These are phyloP conservation scores for Meriones unguiculatus DNA, from an alignment of 2,113 vertebrate genomes.

Conservation along the genomic window DNA sequence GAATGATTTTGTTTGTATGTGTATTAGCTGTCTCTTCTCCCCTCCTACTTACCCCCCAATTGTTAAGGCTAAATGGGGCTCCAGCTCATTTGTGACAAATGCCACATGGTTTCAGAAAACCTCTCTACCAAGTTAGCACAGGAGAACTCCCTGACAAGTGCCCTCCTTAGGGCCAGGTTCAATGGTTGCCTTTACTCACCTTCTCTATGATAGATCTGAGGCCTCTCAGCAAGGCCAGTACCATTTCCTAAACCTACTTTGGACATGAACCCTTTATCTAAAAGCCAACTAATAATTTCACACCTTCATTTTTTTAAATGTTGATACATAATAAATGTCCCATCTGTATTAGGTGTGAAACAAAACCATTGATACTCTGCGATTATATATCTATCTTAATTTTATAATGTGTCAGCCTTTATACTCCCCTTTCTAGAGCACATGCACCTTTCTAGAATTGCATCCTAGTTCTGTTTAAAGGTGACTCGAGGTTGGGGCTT, in stretches of 20 bases:
- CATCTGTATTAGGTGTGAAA: slow-evolving; percentile 34
- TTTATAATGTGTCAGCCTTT: neutral
- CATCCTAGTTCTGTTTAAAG: neutral
- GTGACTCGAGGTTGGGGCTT: slow-evolving; percentile 1
- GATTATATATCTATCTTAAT: slow-evolving; percentile 30
- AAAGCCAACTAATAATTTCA: neutral
- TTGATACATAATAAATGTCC: neutral
- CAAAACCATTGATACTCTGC: neutral
- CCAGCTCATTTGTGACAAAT: slow-evolving; percentile 60
- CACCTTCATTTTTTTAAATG: neutral
- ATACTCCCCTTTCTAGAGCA: neutral
- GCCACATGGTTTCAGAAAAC: neutral
- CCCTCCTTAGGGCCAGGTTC: neutral
- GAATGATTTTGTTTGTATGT: neutral
- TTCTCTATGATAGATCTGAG: neutral
- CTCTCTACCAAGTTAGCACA: neutral
- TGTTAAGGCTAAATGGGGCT: slow-evolving; percentile 39
- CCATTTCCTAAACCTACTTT: neutral
- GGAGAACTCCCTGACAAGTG: neutral
- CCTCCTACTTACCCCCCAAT: neutral
- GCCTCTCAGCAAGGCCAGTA: neutral
- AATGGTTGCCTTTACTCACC: neutral
- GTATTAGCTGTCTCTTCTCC: neutral
- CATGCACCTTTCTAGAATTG: slow-evolving; percentile 21
- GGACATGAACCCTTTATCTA: neutral